Evolutionary conservation across 2,888 invertebrate genomes (phyloP).

Genomic region (Euspilapteryx auroguttella): DNA sequence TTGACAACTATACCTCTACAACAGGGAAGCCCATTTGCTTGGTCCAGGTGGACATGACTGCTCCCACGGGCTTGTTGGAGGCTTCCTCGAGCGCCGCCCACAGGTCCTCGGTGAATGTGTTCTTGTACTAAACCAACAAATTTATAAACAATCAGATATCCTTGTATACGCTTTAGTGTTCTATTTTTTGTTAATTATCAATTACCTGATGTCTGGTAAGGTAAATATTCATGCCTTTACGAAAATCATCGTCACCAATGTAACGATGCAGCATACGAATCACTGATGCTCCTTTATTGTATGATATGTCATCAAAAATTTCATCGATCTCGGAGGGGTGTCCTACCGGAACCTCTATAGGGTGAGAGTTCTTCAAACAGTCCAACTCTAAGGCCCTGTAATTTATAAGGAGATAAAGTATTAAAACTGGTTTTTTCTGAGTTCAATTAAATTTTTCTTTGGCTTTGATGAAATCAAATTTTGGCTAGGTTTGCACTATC

Average conservation of each 20-base stretch:
- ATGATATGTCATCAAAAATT: constrained; percentile 97
- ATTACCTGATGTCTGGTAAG: constrained; percentile 75
- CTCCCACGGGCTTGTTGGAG: constrained; percentile 85
- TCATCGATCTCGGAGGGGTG: constrained; percentile 96
- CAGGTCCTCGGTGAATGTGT: constrained; percentile 91
- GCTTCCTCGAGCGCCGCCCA: constrained; percentile 90
- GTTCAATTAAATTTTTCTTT: too few species aligned
- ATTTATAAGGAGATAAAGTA: constrained; percentile 8
- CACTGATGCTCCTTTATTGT: constrained; percentile 93
- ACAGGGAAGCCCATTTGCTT: constrained; percentile 94
- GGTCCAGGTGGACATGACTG: constrained; percentile 97
- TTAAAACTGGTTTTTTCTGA: too few species aligned
- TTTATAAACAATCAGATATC: neutral
- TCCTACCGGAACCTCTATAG: constrained; percentile 93
- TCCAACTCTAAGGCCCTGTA: constrained; percentile 82
- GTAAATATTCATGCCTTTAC: constrained; percentile 90
- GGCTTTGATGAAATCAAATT: too few species aligned
- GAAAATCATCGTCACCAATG: constrained; percentile 90
- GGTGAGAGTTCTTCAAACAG: constrained; percentile 89
- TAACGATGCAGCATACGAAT: constrained; percentile 94
- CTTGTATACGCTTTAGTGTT: too few species aligned
- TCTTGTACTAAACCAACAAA: constrained; percentile 73
- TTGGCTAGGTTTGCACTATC: too few species aligned
- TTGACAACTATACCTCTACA: constrained; percentile 61
- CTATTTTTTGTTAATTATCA: neutral